Base-by-base conservation (phyloP, 2,888 invertebrate species). In the Drosophila kambysellisi region DNA sequence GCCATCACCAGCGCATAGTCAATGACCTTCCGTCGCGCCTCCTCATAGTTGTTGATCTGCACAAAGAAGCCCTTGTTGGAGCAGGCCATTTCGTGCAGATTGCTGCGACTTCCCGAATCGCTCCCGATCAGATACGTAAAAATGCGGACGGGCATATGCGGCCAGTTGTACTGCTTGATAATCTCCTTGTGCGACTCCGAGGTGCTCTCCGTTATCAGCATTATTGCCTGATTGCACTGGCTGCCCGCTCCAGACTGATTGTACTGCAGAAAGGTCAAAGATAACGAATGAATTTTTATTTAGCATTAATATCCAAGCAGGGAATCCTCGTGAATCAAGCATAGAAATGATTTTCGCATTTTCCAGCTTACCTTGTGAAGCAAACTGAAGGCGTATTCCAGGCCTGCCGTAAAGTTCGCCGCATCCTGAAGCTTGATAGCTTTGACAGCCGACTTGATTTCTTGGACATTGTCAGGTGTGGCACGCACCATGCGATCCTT, bases 191-290 rank as follows among this genome's bases (percentile, higher is more conserved):
- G 95, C 0, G 95, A 95, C 50, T 94, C 94, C 3, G 98, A 96
- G 15, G 98, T 97, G 30, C 98, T 99, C 82, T 98, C 98, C 0
- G 99, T 99, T 73, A 99, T 96, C 63, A 99, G 94, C 96, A 99
- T 98, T 63, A 99, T 99, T 3, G 99, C 99, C 94, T 99, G 99
- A 94, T 99, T 99, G 92, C 99, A 99, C 91, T 98, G 97, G 87
- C 97, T 97, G 6, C 98, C 98, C 88, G 96, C 96, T 0, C 96
- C 96, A 0, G 97, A 96, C 80, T 96, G 95, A 91, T 97, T 97
- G 89, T 97, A 97, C 95, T 97, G 91, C 12, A 93, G 91, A 11
- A 11, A 0, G n/a, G 29, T n/a, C 12, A 30, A 29, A 7, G 4
- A 29, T 20, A 30, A 30, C 0, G 0, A 41, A 29, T 17, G 17